phyloP scores from a whole-genome alignment of 2,888 invertebrate genomes.

The Epirrita christyi region DNA sequence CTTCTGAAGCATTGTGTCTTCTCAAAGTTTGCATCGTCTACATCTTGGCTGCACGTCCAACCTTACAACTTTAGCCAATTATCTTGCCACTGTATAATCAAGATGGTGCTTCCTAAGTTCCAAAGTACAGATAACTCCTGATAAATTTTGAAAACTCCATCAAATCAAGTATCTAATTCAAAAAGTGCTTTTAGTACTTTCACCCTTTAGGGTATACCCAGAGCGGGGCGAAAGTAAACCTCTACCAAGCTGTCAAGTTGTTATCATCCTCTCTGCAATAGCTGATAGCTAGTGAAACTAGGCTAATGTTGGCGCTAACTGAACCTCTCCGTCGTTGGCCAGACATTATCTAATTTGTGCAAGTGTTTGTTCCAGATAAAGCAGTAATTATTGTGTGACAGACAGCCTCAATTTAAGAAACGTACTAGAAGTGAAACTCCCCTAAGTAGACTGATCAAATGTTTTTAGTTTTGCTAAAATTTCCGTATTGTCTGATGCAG shows the following conservation, averaged over 20 bases:
- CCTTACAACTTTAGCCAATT: not conserved
- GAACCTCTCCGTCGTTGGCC: slow-evolving; percentile 3
- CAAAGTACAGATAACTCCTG: too few relatives aligned
- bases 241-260: too few relatives aligned
- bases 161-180: too few relatives aligned
- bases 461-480: too few relatives aligned
- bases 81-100: too few relatives aligned
- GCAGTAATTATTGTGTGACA: slow-evolving; percentile 6
- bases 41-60: not conserved
- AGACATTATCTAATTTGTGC: slow-evolving; percentile 29
- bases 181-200: too few relatives aligned
- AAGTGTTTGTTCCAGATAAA: slow-evolving; percentile 13
- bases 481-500: too few relatives aligned
- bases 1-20: slow-evolving; percentile 11
- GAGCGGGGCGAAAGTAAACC: too few relatives aligned
- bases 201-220: too few relatives aligned
- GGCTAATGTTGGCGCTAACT: slow-evolving; percentile 1
- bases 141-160: too few relatives aligned
- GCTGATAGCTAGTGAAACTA: slow-evolving; percentile 6
- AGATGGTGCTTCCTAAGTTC: too few relatives aligned
- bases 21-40: slow-evolving; percentile 8
- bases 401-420: not conserved
- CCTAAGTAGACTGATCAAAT: not conserved
- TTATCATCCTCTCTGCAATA: too few relatives aligned
- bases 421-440: not conserved